phyloP scores from a whole-genome alignment of 2,888 invertebrate species.

The Nineta flava region DNA sequence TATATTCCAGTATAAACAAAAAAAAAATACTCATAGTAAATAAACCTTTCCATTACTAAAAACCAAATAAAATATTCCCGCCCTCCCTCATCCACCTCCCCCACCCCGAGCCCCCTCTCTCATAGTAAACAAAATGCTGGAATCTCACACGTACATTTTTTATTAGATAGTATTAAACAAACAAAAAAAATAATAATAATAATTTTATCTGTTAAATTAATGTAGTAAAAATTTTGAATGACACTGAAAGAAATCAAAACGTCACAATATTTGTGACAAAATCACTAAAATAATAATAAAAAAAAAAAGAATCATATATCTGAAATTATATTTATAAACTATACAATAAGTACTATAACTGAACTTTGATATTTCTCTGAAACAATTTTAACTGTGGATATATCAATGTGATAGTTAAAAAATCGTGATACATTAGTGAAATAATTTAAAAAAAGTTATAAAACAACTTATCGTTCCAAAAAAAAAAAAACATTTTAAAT shows the following conservation, averaged over 20 bases:
- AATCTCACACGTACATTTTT: neutral
- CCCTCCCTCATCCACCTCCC: no score
- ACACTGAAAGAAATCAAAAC: neutral
- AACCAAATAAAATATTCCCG: neutral
- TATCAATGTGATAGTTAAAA: neutral
- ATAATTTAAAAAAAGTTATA: neutral
- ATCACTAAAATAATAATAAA: neutral
- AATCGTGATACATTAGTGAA: neutral
- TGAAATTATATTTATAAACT: neutral
- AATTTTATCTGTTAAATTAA: neutral
- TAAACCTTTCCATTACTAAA: neutral
- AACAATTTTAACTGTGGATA: neutral
- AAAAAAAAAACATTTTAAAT: neutral
- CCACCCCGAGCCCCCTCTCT: neutral
- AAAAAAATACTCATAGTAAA: neutral
- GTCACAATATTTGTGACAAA: neutral
- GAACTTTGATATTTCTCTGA: no score
- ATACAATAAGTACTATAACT: no score
- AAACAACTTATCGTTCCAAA: conserved; percentile 1
- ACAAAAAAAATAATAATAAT: neutral
- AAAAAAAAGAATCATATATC: neutral
- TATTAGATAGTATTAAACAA: neutral
- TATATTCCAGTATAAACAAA: neutral
- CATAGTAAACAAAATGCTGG: neutral
- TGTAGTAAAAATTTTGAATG: neutral